Evolutionary conservation across 2,888 invertebrate genomes (phyloP), one percentile per base, ranked within the genome.

Genomic region (Galerucella nymphaeae): DNA sequence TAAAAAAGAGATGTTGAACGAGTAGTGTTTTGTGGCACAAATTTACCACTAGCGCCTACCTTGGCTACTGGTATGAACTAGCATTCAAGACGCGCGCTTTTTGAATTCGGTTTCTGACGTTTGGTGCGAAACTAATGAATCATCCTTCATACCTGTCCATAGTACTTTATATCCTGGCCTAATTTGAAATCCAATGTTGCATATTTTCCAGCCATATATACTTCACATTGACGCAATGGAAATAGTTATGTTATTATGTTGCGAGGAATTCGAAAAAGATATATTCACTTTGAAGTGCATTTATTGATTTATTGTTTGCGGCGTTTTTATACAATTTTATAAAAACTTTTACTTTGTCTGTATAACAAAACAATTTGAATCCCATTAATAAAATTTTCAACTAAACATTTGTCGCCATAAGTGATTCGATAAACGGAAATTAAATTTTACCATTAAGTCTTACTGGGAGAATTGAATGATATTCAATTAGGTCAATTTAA

Each of bases 391-490:
- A n/a, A 48, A 11, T 53, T 10, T 16, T 53, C 2, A 53, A 53
- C 16, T 53, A 57, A 58, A 58, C 9, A 8, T 53, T 53, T 53
- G 42, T 48, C 59, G 59, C 59, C 30, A 53, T 53, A 50, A 53
- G 14, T 38, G 64, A 48, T 48, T 16, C 57, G 66, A 55, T 30
- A 66, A 66, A 66, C 41, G 20, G 23, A 66, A 66, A 66, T 58
- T 13, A 59, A 67, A 67, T 59, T 58, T 67, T 38, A 67, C 48
- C 48, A 59, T 67, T 67, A 59, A 45, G 20, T 30, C 48, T 67
- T 67, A 67, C 59, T 59, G 13, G 48, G 59, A 68, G 62, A 68
- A 68, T 68, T 68, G 68, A 68, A 68, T 62, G 41, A 50, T 48
- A 68, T 68, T 62, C 68, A 68, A 62, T 61, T 68, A 30, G 41